phyloP scores from a whole-genome alignment of 1,140 invertebrate genomes.

The Ditylenchus dipsaci region DNA sequence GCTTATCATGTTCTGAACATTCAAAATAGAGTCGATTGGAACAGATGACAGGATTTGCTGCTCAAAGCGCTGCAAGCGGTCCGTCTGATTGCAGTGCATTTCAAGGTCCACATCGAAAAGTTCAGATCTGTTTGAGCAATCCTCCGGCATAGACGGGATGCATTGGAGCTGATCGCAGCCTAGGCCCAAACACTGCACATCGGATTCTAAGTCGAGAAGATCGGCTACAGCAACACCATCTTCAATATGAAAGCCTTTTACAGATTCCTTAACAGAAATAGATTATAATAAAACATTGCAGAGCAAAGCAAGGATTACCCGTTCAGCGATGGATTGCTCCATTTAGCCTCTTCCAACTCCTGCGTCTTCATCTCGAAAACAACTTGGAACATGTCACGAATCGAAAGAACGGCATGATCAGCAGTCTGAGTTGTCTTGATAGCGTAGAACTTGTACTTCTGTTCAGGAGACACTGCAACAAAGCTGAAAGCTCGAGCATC shows the following conservation, averaged over 20 bases:
- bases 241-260: background rate
- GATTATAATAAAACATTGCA: no score
- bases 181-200: slow-evolving; percentile 79
- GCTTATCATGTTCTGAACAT: no score
- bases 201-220: slow-evolving; percentile 84
- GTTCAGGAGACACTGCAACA: slow-evolving; percentile 90
- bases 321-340: no score
- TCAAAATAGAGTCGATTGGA: no score
- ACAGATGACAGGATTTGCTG: no score
- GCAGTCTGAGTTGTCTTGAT: slow-evolving; percentile 96
- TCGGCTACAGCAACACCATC: slow-evolving; percentile 67
- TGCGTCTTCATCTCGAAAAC: slow-evolving; percentile 96
- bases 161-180: slow-evolving; percentile 32
- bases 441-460: slow-evolving; percentile 90
- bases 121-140: no score
- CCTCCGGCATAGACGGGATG: slow-evolving; percentile 11
- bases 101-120: no score
- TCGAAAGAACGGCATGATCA: slow-evolving; percentile 74
- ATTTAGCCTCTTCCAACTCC: slow-evolving; percentile 82
- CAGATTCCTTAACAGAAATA: no score
- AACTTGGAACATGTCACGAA: slow-evolving; percentile 94
- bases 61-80: no score
- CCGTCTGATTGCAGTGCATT: no score
- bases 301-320: no score
- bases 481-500: slow-evolving; percentile 95